Base-by-base conservation (phyloP, 2,888 invertebrate species). In the Nemotelus nigrinus region DNA sequence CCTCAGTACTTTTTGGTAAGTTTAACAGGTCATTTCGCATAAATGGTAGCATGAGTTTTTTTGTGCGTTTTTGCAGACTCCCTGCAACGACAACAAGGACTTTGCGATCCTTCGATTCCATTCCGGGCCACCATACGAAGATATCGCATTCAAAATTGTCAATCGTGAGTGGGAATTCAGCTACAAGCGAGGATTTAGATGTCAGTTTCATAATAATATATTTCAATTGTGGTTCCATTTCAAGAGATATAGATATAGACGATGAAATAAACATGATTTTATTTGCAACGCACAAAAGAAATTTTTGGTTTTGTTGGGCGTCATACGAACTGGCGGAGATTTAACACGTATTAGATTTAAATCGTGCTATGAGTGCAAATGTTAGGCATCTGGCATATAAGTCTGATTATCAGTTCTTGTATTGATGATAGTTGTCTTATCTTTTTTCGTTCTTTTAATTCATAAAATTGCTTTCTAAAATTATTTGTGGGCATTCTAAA, bases 201-300 rank as follows among this genome's bases (percentile, higher is more conserved):
- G 99, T 86, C 99, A 99, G 88, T 99, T 99, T 89, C 98, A 98
- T 86, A 99, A 99, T 88, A 99, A 99, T 85, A 99, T 99, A 82
- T 99, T 99, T 86, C 99, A 99, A 86, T 89, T 99, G 55, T 99
- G 99, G 99, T 99, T 99, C 88, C 99, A 99, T 86, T 99, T 99
- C 89, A 99, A 99, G 88, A 90, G 98, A 82, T 99, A 99, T 86
- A 90, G 99, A 80, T 99, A 99, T 88, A 90, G 99, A 72, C 90
- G 95, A 85, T 96, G 86, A 82, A 58, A 45, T 45, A 79, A 72
- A 45, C 41, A 7, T 3, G 41, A 63, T 58, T 25, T 0, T 25
- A 25, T 25, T 58, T 58, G 5, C n/a, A 8, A 58, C n/a, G 58
- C n/a, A 10, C 58, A 6, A 10, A 58, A 8, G 58, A 10, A 6